Conservation (phyloP, 2,888 invertebrate species). For the Drosophila phalerata region DNA sequence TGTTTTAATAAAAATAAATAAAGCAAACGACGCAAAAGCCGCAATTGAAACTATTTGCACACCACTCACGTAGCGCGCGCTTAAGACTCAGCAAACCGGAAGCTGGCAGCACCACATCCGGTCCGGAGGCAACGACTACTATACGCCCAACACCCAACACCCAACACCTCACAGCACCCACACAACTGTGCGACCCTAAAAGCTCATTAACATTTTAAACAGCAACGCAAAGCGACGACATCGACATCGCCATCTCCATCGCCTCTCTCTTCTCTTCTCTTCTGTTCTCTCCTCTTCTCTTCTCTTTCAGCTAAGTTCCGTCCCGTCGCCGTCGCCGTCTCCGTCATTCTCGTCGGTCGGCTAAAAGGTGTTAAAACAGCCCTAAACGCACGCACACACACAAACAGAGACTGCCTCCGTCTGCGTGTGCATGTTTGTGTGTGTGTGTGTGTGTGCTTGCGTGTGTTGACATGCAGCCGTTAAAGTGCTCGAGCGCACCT, state of each 20-base stretch:
- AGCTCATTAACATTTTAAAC: slow-evolving; percentile 81
- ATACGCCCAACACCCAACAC: slow-evolving; percentile 11
- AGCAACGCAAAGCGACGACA: slow-evolving; percentile 68
- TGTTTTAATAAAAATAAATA: slow-evolving; percentile 82
- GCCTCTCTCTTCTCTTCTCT: too few relatives aligned
- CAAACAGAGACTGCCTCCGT: slow-evolving; percentile 26
- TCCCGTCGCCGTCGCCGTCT: not conserved
- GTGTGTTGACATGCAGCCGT: slow-evolving; percentile 80
- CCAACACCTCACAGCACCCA: slow-evolving; percentile 18
- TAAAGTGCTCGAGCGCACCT: slow-evolving; percentile 81
- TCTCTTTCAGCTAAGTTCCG: not conserved
- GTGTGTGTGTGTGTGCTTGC: slow-evolving; percentile 15
- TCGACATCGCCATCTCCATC: slow-evolving; percentile 23
- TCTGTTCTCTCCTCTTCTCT: not conserved
- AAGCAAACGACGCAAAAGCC: slow-evolving; percentile 80
- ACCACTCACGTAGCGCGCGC: slow-evolving; percentile 78
- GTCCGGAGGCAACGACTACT: slow-evolving; percentile 45
- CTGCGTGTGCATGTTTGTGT: not conserved
- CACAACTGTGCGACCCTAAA: slow-evolving; percentile 65
- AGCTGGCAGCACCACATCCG: slow-evolving; percentile 79
- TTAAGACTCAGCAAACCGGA: slow-evolving; percentile 80
- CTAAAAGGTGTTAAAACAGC: slow-evolving; percentile 79
- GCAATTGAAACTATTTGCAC: slow-evolving; percentile 82
- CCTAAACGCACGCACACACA: slow-evolving; percentile 63
- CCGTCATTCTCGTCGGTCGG: slow-evolving; percentile 34